A percentile compares a stretch with the other conserved stretches of the same genome.
Evolutionary conservation across 2,797 vertebrate genomes (phyloP).

Genomic region (Odontamblyopus lacepedii): DNA sequence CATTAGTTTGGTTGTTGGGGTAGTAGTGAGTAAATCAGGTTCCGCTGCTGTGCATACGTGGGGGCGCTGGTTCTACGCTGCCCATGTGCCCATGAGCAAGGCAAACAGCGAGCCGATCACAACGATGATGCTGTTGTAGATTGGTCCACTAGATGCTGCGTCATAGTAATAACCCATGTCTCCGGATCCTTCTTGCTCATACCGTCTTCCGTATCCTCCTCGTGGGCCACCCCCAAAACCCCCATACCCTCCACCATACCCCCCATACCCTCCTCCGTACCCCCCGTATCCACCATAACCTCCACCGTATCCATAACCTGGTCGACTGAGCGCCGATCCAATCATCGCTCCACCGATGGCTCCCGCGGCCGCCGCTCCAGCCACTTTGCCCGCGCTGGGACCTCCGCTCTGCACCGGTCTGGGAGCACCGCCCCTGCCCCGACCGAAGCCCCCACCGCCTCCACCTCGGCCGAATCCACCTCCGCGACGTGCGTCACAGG

Average conservation of each 20-base stretch:
- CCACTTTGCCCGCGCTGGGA: conserved; percentile 74
- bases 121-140: conserved; percentile 68
- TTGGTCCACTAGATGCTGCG: conserved; percentile 59
- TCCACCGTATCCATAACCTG: conserved; percentile 53
- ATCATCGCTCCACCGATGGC: conserved; percentile 77
- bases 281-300: conserved; percentile 31
- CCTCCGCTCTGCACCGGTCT: conserved; percentile 61
- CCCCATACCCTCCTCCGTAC: conserved; percentile 23
- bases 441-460: conserved; percentile 37
- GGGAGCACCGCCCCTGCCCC: conserved; percentile 17
- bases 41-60: background rate
- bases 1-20: background rate
- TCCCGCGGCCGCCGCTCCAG: conserved; percentile 78
- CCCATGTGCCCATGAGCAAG: conserved; percentile 67
- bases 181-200: conserved; percentile 72
- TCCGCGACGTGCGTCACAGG: conserved; percentile 61
- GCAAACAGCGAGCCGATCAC: conserved; percentile 66
- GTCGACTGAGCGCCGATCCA: conserved; percentile 75
- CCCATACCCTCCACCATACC: conserved; percentile 26
- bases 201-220: conserved; percentile 44
- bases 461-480: conserved; percentile 38
- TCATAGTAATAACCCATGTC: conserved; percentile 70
- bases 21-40: background rate
- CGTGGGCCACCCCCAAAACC: conserved; percentile 25
- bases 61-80: conserved; percentile 43